Conservation (phyloP, 2,113 vertebrate genomes). For the Sardina pilchardus region DNA sequence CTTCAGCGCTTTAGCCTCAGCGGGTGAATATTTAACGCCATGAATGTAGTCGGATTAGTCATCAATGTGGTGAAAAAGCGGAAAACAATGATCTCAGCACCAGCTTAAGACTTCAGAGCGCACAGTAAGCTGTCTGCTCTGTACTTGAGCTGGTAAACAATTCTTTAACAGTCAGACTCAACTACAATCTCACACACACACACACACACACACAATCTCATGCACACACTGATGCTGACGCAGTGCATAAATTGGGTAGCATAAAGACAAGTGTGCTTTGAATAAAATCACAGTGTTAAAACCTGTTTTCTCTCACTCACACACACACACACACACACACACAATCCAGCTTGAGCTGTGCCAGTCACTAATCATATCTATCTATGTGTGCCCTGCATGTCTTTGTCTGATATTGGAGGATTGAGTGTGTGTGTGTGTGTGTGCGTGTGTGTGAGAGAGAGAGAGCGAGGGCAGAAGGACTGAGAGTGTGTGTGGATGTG, state of each 20-base stretch:
- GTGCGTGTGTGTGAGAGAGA: neutral
- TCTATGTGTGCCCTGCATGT: neutral
- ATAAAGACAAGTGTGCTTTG: neutral
- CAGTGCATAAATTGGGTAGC: neutral
- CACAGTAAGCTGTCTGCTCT: neutral
- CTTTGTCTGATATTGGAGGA: neutral
- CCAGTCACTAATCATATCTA: neutral
- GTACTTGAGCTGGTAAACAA: neutral
- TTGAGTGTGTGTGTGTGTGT: neutral
- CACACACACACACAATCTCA: neutral
- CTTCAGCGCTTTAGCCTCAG: neutral
- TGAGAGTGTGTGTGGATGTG: neutral
- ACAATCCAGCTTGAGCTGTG: neutral
- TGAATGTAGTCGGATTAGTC: neutral
- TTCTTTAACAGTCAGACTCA: neutral
- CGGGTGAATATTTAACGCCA: neutral
- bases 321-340: no score
- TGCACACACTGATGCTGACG: neutral
- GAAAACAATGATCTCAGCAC: neutral
- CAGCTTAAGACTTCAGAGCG: neutral
- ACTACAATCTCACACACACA: neutral
- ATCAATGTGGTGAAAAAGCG: neutral
- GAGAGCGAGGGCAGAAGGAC: neutral
- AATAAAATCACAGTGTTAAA: neutral
- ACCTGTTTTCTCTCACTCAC: no score